Evolutionary conservation across 2,888 invertebrate species (phyloP), one percentile per base, ranked within the genome.

Genomic region (Timandra comae): DNA sequence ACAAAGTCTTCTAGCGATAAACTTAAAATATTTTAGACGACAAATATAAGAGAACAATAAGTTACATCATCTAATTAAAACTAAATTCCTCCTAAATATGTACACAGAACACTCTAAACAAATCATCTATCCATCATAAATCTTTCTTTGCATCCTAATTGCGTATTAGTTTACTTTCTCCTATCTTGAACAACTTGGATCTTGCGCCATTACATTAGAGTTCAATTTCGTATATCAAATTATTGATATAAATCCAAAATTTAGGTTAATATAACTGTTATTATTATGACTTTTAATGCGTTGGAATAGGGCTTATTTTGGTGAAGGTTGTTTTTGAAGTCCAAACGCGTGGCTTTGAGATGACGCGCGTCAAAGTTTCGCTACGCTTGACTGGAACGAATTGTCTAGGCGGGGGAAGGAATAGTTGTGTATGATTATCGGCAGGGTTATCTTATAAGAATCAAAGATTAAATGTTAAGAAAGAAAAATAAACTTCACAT

Each of bases 321-420:
- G 22, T 12, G 13, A 47, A 9, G 29, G 2, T 29, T 27, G 27
- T 8, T 33, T 28, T 54, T 62, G 49, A 61, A 65, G 62, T 62
- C 59, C 49, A 60, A 50, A 59, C 74, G 73, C 79, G 75, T 78
- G 79, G 68, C 73, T 52, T 56, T 58, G 73, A 74, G 70, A 75
- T 75, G 75, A 74, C 68, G 69, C 60, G 57, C 65, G 67, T 60
- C 60, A 62, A 57, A 53, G 63, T 76, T 84, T 82, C 72, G 85
- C 62, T 63, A 79, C 65, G 78, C 81, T 70, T 56, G 63, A 66
- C 72, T 73, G 79, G 74, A 84, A 84, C 85, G 61, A 85, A 85
- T 82, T 73, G 63, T 69, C 67, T 70, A 63, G 61, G 62, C 64
- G 57, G 59, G 71, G 71, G 75, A 70, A 63, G 49, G 43, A 47